Conservation (phyloP, 2,797 vertebrate genomes). For the Pangasius krempfi region DNA sequence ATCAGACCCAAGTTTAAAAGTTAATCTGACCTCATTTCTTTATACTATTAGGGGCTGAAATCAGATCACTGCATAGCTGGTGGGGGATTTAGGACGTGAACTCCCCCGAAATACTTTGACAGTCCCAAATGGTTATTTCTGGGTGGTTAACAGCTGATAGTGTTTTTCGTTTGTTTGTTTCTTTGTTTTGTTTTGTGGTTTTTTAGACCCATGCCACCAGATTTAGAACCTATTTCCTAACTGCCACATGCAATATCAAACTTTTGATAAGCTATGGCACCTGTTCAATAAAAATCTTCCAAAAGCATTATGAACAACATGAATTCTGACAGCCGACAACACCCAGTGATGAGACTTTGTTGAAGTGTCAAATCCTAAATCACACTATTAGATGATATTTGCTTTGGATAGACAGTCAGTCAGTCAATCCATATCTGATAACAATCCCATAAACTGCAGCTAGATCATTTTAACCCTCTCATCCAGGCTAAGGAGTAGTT, state of each 20-base stretch:
- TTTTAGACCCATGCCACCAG: neutral
- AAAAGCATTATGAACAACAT: neutral
- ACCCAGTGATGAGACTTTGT: neutral
- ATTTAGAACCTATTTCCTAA: neutral
- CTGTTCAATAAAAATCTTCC: neutral
- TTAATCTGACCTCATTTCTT: slow-evolving; percentile 7
- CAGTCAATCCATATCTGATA: slow-evolving; percentile 42
- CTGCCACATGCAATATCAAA: too few species aligned
- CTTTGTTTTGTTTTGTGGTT: neutral
- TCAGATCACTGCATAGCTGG: neutral
- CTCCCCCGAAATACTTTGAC: neutral
- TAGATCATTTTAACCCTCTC: neutral
- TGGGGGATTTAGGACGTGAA: neutral
- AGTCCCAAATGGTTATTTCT: neutral
- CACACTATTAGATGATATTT: neutral
- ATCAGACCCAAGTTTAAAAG: neutral
- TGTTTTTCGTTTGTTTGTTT: neutral
- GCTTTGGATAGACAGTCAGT: slow-evolving; percentile 2
- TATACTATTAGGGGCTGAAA: neutral
- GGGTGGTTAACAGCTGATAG: neutral
- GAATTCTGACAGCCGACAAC: neutral
- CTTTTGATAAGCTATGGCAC: neutral
- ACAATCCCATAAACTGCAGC: slow-evolving; percentile 20
- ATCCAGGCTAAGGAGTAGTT: slow-evolving; percentile 17
- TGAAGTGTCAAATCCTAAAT: slow-evolving; percentile 5